phyloP scores from a whole-genome alignment of 2,113 vertebrate species.

The Rhinolophus ferrumequinum region DNA sequence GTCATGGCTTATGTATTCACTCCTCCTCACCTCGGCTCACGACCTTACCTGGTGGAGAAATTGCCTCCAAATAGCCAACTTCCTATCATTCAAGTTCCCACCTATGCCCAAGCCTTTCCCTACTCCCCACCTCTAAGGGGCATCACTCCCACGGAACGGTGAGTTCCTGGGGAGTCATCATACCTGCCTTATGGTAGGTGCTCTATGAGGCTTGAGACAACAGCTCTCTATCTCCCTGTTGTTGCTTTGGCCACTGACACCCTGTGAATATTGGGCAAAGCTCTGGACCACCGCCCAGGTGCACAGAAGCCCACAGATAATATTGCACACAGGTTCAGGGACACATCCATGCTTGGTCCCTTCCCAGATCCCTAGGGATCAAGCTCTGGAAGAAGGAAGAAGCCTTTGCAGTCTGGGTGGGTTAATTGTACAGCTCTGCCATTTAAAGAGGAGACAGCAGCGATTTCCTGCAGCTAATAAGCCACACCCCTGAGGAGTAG shows the following conservation, averaged over 20 bases:
- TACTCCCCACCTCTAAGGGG: background rate
- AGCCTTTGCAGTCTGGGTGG: background rate
- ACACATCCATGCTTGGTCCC: fast-evolving
- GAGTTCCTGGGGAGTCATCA: too few relatives aligned
- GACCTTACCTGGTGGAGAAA: background rate
- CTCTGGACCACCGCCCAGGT: background rate
- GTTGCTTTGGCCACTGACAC: background rate
- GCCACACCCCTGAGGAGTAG: fast-evolving
- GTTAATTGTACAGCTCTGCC: background rate
- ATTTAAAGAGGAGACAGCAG: background rate
- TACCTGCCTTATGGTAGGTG: too few relatives aligned
- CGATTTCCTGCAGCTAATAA: background rate
- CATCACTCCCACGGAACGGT: background rate
- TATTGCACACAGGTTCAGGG: fast-evolving
- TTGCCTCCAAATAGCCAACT: background rate
- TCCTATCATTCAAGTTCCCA: background rate
- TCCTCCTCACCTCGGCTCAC: background rate
- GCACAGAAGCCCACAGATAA: background rate
- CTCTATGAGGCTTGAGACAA: background rate
- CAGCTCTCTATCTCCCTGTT: background rate
- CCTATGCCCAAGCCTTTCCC: background rate
- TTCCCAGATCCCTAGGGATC: background rate
- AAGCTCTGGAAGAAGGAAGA: background rate
- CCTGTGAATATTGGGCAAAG: background rate
- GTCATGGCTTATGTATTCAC: background rate